Evolutionary conservation across 2,888 invertebrate species (phyloP), one percentile per base, ranked within the genome.

Genomic region (Meta bourneti): DNA sequence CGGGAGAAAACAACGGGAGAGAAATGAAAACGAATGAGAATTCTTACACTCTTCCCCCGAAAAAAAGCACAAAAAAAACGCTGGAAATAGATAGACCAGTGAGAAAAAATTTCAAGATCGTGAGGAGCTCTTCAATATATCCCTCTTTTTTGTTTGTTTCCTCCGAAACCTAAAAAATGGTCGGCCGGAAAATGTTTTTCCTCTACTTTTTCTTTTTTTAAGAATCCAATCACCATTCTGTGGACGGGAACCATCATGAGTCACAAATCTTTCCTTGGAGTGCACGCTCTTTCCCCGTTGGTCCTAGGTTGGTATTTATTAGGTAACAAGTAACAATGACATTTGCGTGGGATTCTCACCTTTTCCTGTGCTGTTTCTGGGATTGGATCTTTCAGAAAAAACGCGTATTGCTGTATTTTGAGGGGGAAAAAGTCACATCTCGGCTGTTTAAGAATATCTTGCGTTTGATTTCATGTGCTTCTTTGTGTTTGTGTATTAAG

Each of bases 1-100:
- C 70, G 13, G 51, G n/a, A 78, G 69, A 78, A 86, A 84, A 75
- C 61, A 75, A 34, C 75, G 54, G 11, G 9, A 48, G 20, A 78
- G 77, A 78, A 86, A 86, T 86, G 78, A 78, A 86, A 86, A 86
- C 85, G 77, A 78, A 86, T 78, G 85, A 86, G 78, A 86, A 78
- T 86, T 86, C 70, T 86, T 69, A 19, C 78, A 78, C 77, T 78
- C 48, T 61, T 34, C n/a, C 72, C 71, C 51, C 0, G 11, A n/a
- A 49, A 81, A 82, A 20, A 61, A n/a, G 9, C n/a, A 84, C 54
- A 52, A 48, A 75, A 61, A 19, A 16, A 34, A 48, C 19, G 11
- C 61, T 61, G 61, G 79, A 20, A 77, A n/a, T 77, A 19, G 77
- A 49, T n/a, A 20, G 61, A 79, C 8, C 16, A 34, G 69, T 61